These are phyloP conservation scores for Lepidocyrtinus sp. DNA, from an alignment of 2,888 invertebrate species.

Conservation along the genomic window DNA sequence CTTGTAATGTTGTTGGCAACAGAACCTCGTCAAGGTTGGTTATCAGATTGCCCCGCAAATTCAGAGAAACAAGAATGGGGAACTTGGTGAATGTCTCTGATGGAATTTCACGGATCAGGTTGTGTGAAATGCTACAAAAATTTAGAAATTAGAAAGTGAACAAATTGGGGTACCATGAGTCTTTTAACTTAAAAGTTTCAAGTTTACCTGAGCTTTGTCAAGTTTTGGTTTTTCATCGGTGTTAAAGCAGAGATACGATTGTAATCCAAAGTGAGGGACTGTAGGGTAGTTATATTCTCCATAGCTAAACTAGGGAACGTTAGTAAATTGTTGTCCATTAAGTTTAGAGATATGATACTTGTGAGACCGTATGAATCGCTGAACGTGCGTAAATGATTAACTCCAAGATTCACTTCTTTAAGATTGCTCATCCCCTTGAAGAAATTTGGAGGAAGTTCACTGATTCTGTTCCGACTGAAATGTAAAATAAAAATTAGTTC, in stretches of 20 bases:
- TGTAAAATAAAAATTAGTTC: too few relatives aligned
- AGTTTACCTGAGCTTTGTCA: constrained; percentile 80
- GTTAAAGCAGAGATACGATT: constrained; percentile 90
- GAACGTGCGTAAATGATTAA: constrained; percentile 90
- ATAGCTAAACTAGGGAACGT: constrained; percentile 88
- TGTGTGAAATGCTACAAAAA: constrained; percentile 82
- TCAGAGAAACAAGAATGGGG: constrained; percentile 81
- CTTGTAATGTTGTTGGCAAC: constrained; percentile 70
- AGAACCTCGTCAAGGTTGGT: constrained; percentile 76
- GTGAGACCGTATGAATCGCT: constrained; percentile 79
- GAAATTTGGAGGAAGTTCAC: constrained; percentile 85
- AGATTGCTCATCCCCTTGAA: constrained; percentile 83
- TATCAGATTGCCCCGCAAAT: constrained; percentile 86
- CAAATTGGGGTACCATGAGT: too few relatives aligned
- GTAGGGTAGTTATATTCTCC: constrained; percentile 80
- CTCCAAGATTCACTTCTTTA: constrained; percentile 84
- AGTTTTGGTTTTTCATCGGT: constrained; percentile 76
- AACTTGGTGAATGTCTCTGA: constrained; percentile 85
- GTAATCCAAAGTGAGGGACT: constrained; percentile 84
- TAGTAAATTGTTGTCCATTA: constrained; percentile 90
- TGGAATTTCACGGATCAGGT: constrained; percentile 83
- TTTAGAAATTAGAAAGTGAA: too few relatives aligned
- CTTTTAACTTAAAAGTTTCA: too few relatives aligned
- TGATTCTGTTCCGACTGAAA: constrained; percentile 87
- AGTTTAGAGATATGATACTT: constrained; percentile 82